Base-by-base conservation (phyloP, 2,888 invertebrate genomes). In the Apodemia duryi region DNA sequence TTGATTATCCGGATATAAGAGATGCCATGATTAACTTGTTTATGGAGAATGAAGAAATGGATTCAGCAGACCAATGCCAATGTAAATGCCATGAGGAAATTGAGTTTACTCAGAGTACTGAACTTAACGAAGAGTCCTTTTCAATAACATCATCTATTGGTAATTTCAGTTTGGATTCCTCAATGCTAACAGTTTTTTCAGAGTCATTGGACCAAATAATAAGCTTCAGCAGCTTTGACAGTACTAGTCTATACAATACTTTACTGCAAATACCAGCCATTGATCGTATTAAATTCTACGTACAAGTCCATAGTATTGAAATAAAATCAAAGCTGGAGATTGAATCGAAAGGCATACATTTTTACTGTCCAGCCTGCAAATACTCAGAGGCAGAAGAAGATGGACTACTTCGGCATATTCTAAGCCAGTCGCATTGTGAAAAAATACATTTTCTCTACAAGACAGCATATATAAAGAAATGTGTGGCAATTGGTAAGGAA, bases 391-490 rank as follows among this genome's bases (percentile, higher is more conserved):
- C 66, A 0, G 90, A 90, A 61, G 91, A 91, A 70, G 80, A 84
- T 32, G 79, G 80, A 0, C 72, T 91, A 0, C 46, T 91, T 0
- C 79, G 76, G 62, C 91, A 91, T 41, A 88, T 91, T 66, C 64
- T 91, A 5, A 82, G 82, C 65, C 86, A 83, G 52, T 69, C 61
- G 0, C 91, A 91, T 51, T 88, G 89, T 7, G 91, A 89, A 52
- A 90, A 87, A 66, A 82, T 91, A 0, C 91, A 91, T 72, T 91
- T 91, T 70, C 69, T 85, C 0, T 91, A 91, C 73, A 91, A 91
- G 75, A 91, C 88, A 0, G 85, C 86, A 0, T 91, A 91, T 72
- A 91, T 91, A 0, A 90, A 89, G 69, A 90, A 88, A 67, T 91
- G 91, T 75, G 78, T 91, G 0, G 69, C 81, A 0, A 69, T 78